These are phyloP conservation scores for Pterocles burchelli DNA, from an alignment of 2,113 vertebrate species.

Conservation along the genomic window DNA sequence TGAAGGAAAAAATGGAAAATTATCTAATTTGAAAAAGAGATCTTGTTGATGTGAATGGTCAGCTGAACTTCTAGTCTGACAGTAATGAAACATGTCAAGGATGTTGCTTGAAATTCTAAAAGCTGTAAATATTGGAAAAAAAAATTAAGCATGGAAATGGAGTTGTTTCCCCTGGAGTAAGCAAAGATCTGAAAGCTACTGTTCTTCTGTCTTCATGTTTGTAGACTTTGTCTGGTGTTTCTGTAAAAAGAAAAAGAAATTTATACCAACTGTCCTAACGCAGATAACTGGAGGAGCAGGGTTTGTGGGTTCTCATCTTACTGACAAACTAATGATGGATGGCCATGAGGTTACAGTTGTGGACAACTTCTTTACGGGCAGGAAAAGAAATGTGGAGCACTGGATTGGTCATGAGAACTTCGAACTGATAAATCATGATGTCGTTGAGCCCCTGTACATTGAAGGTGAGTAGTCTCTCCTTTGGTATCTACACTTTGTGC, in stretches of 20 bases:
- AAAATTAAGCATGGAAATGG: background rate
- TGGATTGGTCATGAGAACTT: constrained; percentile 99
- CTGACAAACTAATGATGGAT: constrained; percentile 99
- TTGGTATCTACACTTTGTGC: background rate
- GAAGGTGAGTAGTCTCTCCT: constrained; percentile 84
- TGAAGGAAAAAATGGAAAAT: background rate
- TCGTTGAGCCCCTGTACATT: constrained; percentile 97
- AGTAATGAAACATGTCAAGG: background rate
- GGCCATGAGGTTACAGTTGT: constrained; percentile 99
- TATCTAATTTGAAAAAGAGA: background rate
- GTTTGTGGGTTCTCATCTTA: constrained; percentile 97
- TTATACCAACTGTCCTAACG: constrained; percentile 62
- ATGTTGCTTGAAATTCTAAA: background rate
- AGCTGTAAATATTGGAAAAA: background rate
- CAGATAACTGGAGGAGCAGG: constrained; percentile 98
- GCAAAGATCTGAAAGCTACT: background rate
- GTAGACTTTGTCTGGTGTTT: constrained; percentile 70
- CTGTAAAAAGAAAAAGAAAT: constrained; percentile 70
- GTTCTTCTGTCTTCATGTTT: constrained; percentile 64
- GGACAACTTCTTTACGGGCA: constrained; percentile 99
- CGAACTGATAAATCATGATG: constrained; percentile 98
- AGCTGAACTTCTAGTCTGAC: background rate
- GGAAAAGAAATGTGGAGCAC: constrained; percentile 98
- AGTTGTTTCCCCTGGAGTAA: constrained; percentile 41
- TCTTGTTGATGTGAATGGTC: background rate